phyloP scores from a whole-genome alignment of 1,140 invertebrate genomes.

The Microvelia longipes region DNA sequence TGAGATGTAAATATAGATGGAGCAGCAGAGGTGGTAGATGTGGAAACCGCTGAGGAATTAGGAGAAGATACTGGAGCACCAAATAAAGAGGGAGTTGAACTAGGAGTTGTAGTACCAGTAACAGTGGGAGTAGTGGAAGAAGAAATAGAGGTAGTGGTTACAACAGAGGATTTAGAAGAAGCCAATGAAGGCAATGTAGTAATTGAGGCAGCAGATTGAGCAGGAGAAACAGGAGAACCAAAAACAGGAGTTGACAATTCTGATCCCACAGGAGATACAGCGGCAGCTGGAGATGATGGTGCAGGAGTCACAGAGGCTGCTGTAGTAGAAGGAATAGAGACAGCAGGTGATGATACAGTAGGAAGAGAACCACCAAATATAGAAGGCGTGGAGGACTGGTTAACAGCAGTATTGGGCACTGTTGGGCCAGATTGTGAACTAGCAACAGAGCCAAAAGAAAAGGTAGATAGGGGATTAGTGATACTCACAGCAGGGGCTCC shows the following conservation, averaged over 20 bases:
- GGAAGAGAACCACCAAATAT: neutral
- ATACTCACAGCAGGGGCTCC: neutral
- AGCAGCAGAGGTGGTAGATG: slow-evolving; percentile 6
- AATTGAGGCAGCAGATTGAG: neutral
- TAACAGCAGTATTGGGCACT: neutral
- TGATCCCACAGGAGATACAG: neutral
- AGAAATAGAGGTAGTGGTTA: neutral
- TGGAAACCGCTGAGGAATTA: neutral
- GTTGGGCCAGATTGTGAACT: neutral
- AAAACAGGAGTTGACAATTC: neutral
- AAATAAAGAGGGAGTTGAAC: slow-evolving; percentile 11
- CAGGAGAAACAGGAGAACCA: neutral
- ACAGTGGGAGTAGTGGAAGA: slow-evolving; percentile 6
- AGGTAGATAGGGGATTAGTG: neutral
- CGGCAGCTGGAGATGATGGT: neutral
- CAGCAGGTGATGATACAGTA: neutral
- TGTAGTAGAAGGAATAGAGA: neutral
- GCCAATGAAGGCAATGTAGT: neutral
- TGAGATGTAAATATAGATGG: slow-evolving; percentile 1
- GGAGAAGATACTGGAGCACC: slow-evolving; percentile 2
- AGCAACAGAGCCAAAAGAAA: neutral
- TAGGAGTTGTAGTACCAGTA: slow-evolving; percentile 9
- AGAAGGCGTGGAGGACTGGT: neutral
- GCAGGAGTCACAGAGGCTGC: neutral
- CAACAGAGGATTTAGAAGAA: neutral